Percentiles rank a stretch among this genome's conserved stretches.
phyloP scores from a whole-genome alignment of 2,888 invertebrate species.

The Cecidostiba fungosa region DNA sequence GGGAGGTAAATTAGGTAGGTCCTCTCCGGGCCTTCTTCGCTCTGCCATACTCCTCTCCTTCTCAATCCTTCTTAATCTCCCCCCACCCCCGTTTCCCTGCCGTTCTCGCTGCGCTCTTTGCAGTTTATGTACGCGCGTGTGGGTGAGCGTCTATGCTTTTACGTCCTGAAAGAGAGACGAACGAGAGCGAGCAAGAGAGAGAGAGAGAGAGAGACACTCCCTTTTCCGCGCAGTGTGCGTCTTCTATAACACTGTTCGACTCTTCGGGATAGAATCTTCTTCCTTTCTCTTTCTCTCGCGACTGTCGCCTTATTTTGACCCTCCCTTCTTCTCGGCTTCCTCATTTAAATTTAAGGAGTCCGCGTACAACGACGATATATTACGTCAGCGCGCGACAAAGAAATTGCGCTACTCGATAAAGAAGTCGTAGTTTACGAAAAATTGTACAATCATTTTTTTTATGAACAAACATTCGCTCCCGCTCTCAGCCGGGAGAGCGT shows the following conservation, averaged over 20 bases:
- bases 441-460: too few species aligned
- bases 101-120: background rate
- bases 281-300: conserved; percentile 67
- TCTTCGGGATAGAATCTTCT: conserved; percentile 75
- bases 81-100: conserved; percentile 42
- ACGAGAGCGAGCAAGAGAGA: conserved; percentile 49
- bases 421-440: too few species aligned
- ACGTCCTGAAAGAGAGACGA: conserved; percentile 55
- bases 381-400: conserved; percentile 39
- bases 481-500: too few species aligned
- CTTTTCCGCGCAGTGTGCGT: conserved; percentile 46
- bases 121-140: conserved; percentile 38
- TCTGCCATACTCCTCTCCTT: conserved; percentile 58
- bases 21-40: conserved; percentile 66
- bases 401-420: too few species aligned
- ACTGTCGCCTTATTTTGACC: conserved; percentile 66
- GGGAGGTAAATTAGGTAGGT: conserved; percentile 81
- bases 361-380: conserved; percentile 40
- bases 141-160: conserved; percentile 40
- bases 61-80: conserved; percentile 66
- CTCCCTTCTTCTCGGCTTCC: conserved; percentile 65
- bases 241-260: conserved; percentile 67
- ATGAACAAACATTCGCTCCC: too few species aligned
- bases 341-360: conserved; percentile 50
- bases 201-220: conserved; percentile 54